Base-by-base conservation (phyloP, 2,797 vertebrate genomes). In the Myotis myotis region DNA sequence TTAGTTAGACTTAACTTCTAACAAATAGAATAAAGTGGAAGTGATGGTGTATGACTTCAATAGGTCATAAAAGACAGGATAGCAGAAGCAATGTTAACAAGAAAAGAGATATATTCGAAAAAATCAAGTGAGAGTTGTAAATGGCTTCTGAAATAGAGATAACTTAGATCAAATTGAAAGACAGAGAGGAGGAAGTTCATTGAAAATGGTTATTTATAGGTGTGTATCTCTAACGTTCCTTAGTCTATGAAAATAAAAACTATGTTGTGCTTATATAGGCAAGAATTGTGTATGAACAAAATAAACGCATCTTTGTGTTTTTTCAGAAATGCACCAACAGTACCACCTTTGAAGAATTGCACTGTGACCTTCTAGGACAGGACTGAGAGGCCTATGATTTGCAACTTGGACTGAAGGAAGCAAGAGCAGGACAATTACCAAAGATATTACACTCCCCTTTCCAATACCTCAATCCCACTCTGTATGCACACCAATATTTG, bases 191-290 rank as follows among this genome's bases (percentile, higher is more conserved):
- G 62, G 95, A 96, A 89, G 95, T 94, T 97, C 97, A 97, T 95
- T 98, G 94, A 93, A 97, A 97, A 78, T 38, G 28, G 53, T 89
- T 97, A 97, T 98, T 98, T 97, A 97, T 97, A 98, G 93, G 70
- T 86, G 96, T 93, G 71, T 87, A 33, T 82, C 74, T 95, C 95
- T 97, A 92, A 91, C 66, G 86, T 96, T 92, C 79, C 92, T 70
- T 81, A 93, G 93, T 57, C 12, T 93, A 44, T 89, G 85, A 95
- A 96, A 96, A 96, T 93, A 87, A 76, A 95, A 89, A 90, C 53
- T 94, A 72, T 66, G 33, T 92, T 87, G 94, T 89, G 87, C 74
- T 97, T 96, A 94, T 92, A 49, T 87, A 94, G 84, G 23, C 78
- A 92, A 94, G 68, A 97, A 95, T 96, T 95, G 44, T 87, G 51